These are phyloP conservation scores for Galbula dea DNA, from an alignment of 2,113 vertebrate species.

Conservation along the genomic window DNA sequence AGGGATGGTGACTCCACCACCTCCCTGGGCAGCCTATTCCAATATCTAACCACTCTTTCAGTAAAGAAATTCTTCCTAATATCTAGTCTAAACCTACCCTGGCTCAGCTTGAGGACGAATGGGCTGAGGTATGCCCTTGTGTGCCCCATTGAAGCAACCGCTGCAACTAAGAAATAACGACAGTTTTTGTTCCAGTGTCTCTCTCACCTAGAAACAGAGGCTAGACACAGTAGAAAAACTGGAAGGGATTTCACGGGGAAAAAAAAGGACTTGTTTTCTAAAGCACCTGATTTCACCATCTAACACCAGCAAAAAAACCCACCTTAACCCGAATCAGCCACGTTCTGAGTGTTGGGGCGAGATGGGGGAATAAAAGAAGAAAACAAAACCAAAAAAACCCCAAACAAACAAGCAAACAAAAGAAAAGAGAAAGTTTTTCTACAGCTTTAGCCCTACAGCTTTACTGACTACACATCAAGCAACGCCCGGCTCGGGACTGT, in stretches of 20 bases:
- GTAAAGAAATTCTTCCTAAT: too few species aligned
- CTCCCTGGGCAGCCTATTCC: too few species aligned
- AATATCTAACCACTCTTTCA: too few species aligned
- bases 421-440: neutral
- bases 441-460: neutral
- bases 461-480: too few species aligned
- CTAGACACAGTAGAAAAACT: neutral
- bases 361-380: too few species aligned
- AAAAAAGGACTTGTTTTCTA: neutral
- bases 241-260: neutral
- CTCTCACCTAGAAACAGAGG: neutral
- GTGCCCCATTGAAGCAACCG: neutral
- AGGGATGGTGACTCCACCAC: too few species aligned
- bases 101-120: rapidly evolving
- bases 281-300: neutral
- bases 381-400: too few species aligned
- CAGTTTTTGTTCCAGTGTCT: neutral
- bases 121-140: neutral
- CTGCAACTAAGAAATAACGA: neutral
- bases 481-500: neutral
- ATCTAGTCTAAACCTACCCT: too few species aligned
- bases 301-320: neutral
- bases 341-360: neutral
- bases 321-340: neutral
- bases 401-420: neutral